Evolutionary conservation across 2,797 vertebrate species (phyloP).

Genomic region (Epinephelus coioides): DNA sequence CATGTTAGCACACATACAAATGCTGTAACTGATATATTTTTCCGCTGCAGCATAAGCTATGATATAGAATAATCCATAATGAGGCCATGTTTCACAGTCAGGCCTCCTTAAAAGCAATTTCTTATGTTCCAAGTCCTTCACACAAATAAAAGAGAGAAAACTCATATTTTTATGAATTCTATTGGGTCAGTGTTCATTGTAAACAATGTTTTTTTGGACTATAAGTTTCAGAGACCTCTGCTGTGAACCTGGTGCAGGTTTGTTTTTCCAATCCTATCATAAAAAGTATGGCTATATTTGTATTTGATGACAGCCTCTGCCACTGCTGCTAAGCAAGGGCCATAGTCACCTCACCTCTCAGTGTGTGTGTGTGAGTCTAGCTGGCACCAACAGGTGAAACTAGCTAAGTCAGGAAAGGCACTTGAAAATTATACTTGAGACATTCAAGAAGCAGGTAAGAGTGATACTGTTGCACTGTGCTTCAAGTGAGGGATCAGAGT

Average conservation of each 20-base stretch:
- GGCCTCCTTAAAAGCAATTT: neutral
- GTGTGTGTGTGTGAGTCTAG: conserved; percentile 9
- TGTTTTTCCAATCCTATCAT: conserved; percentile 41
- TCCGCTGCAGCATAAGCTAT: neutral
- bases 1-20: neutral
- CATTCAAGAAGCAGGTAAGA: conserved; percentile 22
- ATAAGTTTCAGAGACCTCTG: conserved; percentile 17
- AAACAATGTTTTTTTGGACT: conserved; percentile 26
- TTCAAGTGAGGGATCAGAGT: conserved; percentile 24
- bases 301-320: conserved; percentile 36
- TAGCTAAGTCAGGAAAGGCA: conserved; percentile 4
- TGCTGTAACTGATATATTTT: neutral
- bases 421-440: conserved; percentile 16
- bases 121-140: neutral
- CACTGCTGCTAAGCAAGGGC: conserved; percentile 12
- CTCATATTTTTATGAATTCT: neutral
- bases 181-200: conserved; percentile 27
- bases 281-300: conserved; percentile 29
- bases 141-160: neutral
- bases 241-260: conserved; percentile 18
- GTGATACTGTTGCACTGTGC: neutral
- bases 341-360: conserved; percentile 9
- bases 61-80: neutral
- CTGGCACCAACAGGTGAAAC: conserved; percentile 18
- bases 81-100: neutral